Conservation (phyloP, 2,888 invertebrate genomes). For the Aphelenchoides bicaudatus region DNA sequence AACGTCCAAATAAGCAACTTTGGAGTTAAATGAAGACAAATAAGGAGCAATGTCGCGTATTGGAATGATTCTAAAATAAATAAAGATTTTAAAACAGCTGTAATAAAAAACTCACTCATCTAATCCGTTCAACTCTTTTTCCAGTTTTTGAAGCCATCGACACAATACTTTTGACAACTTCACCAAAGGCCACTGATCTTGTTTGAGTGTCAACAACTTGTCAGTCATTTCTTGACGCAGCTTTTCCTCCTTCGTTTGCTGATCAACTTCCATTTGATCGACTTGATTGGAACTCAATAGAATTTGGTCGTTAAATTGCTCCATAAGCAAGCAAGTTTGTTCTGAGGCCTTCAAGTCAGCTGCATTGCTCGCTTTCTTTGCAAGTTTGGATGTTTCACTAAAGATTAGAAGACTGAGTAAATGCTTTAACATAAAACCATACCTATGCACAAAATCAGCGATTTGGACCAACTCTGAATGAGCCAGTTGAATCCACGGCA, state of each 20-base stretch:
- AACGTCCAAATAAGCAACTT: conserved; percentile 30
- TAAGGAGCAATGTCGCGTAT: conserved; percentile 15
- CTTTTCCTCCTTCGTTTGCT: not conserved
- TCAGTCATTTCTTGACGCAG: not conserved
- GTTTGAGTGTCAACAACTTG: not conserved
- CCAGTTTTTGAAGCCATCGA: not conserved
- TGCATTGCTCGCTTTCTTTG: not conserved
- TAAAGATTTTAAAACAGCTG: not conserved
- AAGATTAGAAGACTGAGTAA: not conserved
- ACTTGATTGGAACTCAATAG: not conserved
- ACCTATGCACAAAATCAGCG: conserved; percentile 1
- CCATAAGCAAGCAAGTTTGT: not conserved
- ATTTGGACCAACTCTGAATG: not conserved
- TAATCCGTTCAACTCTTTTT: not conserved
- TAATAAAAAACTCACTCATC: not conserved
- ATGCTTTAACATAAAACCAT: not conserved
- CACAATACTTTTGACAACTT: not conserved
- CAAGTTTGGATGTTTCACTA: conserved; percentile 16
- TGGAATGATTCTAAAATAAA: conserved; percentile 18
- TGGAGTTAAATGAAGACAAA: conserved; percentile 22
- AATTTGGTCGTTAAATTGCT: not conserved
- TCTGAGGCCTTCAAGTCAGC: not conserved
- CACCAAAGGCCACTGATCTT: not conserved
- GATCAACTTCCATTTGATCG: conserved; percentile 9
- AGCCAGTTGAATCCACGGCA: not conserved